Conservation (phyloP, 2,797 vertebrate genomes). For the Emydoidea blandingii region DNA sequence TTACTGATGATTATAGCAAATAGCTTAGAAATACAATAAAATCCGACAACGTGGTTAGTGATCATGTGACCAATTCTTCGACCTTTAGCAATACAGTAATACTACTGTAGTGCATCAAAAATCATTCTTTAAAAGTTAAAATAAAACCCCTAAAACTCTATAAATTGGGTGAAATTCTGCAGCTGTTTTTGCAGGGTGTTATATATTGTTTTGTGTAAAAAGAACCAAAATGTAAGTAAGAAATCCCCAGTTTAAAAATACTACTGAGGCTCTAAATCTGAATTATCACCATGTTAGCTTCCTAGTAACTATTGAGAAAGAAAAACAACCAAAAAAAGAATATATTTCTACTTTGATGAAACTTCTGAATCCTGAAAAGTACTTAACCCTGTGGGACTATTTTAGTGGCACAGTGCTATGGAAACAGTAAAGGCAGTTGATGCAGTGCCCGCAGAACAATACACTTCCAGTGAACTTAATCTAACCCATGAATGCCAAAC, state of each 20-base stretch:
- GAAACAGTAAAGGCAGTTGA: not conserved
- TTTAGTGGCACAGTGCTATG: not conserved
- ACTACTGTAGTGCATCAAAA: not conserved
- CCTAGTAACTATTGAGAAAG: not conserved
- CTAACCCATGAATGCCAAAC: conserved; percentile 22
- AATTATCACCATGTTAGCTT: not conserved
- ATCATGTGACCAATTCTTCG: not conserved
- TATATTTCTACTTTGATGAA: conserved; percentile 36
- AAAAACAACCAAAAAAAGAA: not conserved
- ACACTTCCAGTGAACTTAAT: conserved; percentile 28
- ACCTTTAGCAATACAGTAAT: not conserved
- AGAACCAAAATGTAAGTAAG: not conserved
- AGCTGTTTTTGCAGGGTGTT: not conserved
- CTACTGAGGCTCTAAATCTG: not conserved
- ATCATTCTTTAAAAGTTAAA: not conserved
- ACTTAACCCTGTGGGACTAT: not conserved
- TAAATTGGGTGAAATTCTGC: not conserved
- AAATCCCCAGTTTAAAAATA: not conserved
- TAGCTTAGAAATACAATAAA: not conserved
- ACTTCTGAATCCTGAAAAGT: conserved; percentile 9
- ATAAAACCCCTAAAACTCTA: not conserved
- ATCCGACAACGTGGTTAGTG: not conserved
- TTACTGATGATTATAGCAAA: not conserved
- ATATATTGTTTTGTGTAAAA: not conserved
- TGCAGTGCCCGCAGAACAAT: not conserved